Base-by-base conservation (phyloP, 2,113 vertebrate species). In the Cyanoramphus novaezelandiae region DNA sequence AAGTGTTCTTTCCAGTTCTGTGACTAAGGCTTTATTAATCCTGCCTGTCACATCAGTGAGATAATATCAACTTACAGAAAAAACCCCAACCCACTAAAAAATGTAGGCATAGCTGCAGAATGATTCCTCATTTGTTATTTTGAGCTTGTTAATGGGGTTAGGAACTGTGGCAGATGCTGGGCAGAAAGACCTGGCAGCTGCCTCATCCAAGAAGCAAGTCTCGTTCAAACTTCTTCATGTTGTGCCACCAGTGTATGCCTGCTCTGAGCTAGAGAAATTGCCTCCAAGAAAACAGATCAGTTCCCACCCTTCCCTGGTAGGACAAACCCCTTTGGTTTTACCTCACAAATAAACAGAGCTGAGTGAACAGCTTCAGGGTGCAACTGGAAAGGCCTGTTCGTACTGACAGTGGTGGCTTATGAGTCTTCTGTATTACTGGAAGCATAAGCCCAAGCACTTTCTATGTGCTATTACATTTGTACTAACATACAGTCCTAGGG, bases 1-100 rank as follows among this genome's bases (percentile, higher is more conserved):
- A 86, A 93, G 79, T 1, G 0, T 70, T 92, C 79, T 88, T 95
- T 91, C 72, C 75, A 92, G 53, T 64, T 86, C 35, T 80, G 41
- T 91, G 70, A 92, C 59, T 96, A 87, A 90, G 37, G 41, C 41
- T 92, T 76, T 82, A 85, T 90, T 94, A 93, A 93, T 82, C 53
- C 43, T 92, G 71, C 37, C 64, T 91, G 75, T 93, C 74, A 95
- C 0, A 1, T 74, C 75, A 91, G 28, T 74, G 68, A 94, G 31
- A 50, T 82, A 90, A 67, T 53, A 86, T 86, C 70, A 95, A 41
- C 4, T 90, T 76, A 65, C 14, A 90, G 75, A 68, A 69, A 74
- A 85, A 88, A 82, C 2, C 9, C 4, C n/a, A 79, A 49, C 17
- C 27, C 27, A 13, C 47, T 55, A 62, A 67, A 85, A 95, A 85